These are phyloP conservation scores for Nilaparvata lugens DNA, from an alignment of 1,140 invertebrate genomes.

Conservation along the genomic window DNA sequence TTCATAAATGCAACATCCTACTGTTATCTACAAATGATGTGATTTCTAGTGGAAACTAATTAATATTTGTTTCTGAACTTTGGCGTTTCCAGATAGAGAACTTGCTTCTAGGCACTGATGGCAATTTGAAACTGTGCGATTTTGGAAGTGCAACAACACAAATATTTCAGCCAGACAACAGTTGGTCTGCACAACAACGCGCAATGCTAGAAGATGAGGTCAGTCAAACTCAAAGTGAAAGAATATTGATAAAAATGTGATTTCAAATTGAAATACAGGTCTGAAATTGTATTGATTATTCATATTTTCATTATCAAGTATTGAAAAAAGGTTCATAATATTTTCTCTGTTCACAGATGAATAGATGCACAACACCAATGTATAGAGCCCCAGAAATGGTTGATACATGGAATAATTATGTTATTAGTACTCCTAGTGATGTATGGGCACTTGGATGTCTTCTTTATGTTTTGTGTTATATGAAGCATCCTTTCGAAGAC, in stretches of 20 bases:
- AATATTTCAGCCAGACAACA: conserved; percentile 69
- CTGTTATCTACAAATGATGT: too few species aligned
- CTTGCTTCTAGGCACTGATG: conserved; percentile 63
- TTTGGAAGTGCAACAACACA: conserved; percentile 94
- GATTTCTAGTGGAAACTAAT: too few species aligned
- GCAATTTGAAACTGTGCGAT: conserved; percentile 92
- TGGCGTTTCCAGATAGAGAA: conserved; percentile 49
- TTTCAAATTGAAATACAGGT: too few species aligned
- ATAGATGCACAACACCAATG: conserved; percentile 74
- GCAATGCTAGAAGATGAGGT: conserved; percentile 91
- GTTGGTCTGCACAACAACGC: conserved; percentile 88
- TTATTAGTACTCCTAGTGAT: conserved; percentile 80
- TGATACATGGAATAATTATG: conserved; percentile 94
- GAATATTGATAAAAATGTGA: too few species aligned
- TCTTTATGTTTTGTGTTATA: conserved; percentile 84
- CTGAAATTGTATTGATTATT: too few species aligned
- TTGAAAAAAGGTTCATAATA: too few species aligned
- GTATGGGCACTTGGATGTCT: conserved; percentile 97
- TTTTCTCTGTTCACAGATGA: conserved; percentile 40
- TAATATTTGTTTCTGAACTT: too few species aligned
- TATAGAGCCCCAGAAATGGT: conserved; percentile 92
- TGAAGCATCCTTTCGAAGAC: conserved; percentile 96
- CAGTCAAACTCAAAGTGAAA: too few species aligned
- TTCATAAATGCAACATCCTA: too few species aligned
- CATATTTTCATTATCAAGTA: too few species aligned